Conservation (phyloP, 2,888 invertebrate species). For the Drosophila setosimentum region DNA sequence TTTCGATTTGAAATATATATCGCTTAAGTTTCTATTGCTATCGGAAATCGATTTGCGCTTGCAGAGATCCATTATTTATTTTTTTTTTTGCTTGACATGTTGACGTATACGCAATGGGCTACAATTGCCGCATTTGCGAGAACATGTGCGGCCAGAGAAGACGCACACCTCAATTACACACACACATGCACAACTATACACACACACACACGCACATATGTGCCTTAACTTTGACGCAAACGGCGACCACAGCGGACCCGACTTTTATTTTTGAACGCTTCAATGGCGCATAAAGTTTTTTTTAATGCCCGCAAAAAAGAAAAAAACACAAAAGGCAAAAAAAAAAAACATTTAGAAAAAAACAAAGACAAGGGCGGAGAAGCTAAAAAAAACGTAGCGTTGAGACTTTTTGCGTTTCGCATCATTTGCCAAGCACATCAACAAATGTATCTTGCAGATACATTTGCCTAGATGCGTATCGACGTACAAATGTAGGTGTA, state of each 20-base stretch:
- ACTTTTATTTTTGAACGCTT: conserved; percentile 80
- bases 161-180: conserved; percentile 47
- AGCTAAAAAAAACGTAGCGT: conserved; percentile 44
- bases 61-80: background rate
- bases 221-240: conserved; percentile 66
- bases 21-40: background rate
- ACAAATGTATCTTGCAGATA: conserved; percentile 59
- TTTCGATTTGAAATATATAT: background rate
- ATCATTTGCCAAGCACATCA: conserved; percentile 76
- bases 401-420: conserved; percentile 71
- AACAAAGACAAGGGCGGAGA: conserved; percentile 51
- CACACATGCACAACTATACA: background rate
- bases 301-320: conserved; percentile 70
- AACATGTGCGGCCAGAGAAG: conserved; percentile 46
- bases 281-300: conserved; percentile 80
- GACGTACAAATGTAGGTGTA: background rate
- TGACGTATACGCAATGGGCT: conserved; percentile 73
- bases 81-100: conserved; percentile 33
- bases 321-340: conserved; percentile 16
- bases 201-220: conserved; percentile 19
- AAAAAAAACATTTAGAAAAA: conserved; percentile 23
- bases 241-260: conserved; percentile 58
- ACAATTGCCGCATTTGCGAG: conserved; percentile 55
- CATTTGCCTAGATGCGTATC: conserved; percentile 42
- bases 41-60: background rate